Base-by-base conservation (phyloP, 2,113 vertebrate species). In the Apodemus sylvaticus region DNA sequence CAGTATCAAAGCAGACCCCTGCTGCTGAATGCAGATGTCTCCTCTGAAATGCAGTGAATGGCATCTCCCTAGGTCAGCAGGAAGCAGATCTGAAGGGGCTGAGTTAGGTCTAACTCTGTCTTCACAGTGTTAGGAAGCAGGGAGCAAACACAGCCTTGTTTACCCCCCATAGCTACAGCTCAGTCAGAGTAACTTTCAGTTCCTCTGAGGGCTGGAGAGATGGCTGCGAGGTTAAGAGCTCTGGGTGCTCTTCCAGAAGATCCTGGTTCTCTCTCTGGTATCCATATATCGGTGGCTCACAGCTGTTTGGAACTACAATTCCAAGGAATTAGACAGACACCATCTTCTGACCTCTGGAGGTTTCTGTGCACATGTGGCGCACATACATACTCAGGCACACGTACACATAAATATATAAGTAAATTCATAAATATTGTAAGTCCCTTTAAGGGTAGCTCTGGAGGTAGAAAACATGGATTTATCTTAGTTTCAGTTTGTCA, bases 401-500 rank as follows among this genome's bases (percentile, higher is more conserved):
- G 20, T 11, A n/a, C 9, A 79, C 31, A 55, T 16, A 22, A 36
- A 58, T n/a, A n/a, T 55, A n/a, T 83, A 60, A 83, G 24, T 3
- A 62, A 62, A 62, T 45, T 29, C 58, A 62, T 62, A 31, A 83
- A 62, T 31, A 83, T 60, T 62, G 1, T 42, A 53, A 85, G 53
- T 89, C 66, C 3, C 22, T 81, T 62, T 13, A 34, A 60, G 29
- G 55, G 34, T 1, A 79, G 5, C 42, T 81, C 89, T 77, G 26
- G 3, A 24, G 45, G 4, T 8, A 95, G 26, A 64, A 58, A 66
- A 90, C 4, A 11, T 70, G 39, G 10, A 4, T 45, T 85, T 60
- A 19, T 94, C 64, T 91, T 74, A 73, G 14, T 85, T 90, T 96
- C n/a, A 82, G 31, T 64, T 76, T 48, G 11, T 87, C 60, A 87